phyloP scores from a whole-genome alignment of 2,113 vertebrate genomes.

The Zosterops lateralis region DNA sequence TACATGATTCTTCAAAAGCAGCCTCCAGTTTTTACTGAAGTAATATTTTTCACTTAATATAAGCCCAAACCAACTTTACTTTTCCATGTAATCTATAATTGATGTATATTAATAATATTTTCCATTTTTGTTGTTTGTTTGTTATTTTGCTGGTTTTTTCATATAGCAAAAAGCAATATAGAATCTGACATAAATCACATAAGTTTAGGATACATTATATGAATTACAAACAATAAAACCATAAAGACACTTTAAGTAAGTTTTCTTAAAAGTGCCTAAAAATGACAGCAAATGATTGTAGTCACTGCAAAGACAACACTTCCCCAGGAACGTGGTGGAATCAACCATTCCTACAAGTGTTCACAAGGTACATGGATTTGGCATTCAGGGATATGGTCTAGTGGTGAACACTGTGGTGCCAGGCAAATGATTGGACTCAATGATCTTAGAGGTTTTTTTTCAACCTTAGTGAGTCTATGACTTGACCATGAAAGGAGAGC shows the following conservation, averaged over 20 bases:
- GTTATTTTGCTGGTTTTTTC: neutral
- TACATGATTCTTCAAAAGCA: neutral
- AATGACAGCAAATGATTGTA: neutral
- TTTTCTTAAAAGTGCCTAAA: neutral
- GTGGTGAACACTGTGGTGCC: neutral
- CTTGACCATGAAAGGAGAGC: neutral
- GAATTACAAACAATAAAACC: neutral
- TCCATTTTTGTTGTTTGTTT: neutral
- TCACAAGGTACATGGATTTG: neutral
- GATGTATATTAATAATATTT: neutral
- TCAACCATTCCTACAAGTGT: neutral
- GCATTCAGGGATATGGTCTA: neutral
- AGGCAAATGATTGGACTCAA: neutral
- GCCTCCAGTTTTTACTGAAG: neutral
- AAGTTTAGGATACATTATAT: neutral
- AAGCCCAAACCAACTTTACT: neutral
- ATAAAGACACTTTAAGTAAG: neutral
- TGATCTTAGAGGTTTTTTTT: neutral
- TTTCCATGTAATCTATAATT: neutral
- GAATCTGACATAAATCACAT: neutral
- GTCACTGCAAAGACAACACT: neutral
- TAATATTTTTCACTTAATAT: neutral
- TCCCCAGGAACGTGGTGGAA: neutral
- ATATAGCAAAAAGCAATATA: neutral
- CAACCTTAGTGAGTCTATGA: neutral